These are phyloP conservation scores for Paragorgia papillata DNA, from an alignment of 92 coral and sea anemone genomes.

Conservation along the genomic window DNA sequence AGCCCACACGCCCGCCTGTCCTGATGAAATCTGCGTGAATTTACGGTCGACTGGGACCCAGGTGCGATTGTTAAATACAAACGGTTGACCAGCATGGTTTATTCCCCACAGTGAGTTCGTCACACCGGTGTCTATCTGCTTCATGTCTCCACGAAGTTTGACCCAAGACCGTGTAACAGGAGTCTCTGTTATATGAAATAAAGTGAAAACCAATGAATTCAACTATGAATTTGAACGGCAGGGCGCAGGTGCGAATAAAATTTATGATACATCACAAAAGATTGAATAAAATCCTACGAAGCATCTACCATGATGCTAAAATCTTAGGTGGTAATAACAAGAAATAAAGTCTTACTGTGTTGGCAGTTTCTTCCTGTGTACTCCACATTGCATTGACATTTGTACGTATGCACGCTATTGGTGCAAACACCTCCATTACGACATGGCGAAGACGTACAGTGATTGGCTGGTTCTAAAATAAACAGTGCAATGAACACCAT, in stretches of 20 bases:
- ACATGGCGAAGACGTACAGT: constrained; percentile 30
- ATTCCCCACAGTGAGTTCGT: constrained; percentile 35
- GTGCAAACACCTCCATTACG: constrained; percentile 30
- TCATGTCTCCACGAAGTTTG: constrained; percentile 32
- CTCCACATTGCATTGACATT: constrained; percentile 1
- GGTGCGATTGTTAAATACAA: constrained; percentile 8
- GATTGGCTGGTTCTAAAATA: constrained; percentile 28
- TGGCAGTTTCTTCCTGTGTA: constrained; percentile 24
- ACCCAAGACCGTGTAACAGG: constrained; percentile 3
- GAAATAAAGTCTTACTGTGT: constrained; percentile 20
- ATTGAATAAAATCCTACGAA: too few species aligned
- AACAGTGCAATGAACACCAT: neutral
- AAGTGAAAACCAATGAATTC: neutral
- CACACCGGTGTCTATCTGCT: constrained; percentile 35
- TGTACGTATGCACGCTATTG: constrained; percentile 31
- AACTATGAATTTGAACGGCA: too few species aligned
- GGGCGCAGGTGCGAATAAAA: too few species aligned
- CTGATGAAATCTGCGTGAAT: constrained; percentile 23
- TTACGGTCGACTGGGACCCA: constrained; percentile 39
- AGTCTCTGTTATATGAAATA: neutral
- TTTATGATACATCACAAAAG: too few species aligned
- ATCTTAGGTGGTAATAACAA: too few species aligned
- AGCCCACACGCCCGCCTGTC: constrained; percentile 48
- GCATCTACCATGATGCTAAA: too few species aligned
- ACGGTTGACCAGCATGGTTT: neutral